Base-by-base conservation (phyloP, 2,888 invertebrate species). In the Volucella zonaria region DNA sequence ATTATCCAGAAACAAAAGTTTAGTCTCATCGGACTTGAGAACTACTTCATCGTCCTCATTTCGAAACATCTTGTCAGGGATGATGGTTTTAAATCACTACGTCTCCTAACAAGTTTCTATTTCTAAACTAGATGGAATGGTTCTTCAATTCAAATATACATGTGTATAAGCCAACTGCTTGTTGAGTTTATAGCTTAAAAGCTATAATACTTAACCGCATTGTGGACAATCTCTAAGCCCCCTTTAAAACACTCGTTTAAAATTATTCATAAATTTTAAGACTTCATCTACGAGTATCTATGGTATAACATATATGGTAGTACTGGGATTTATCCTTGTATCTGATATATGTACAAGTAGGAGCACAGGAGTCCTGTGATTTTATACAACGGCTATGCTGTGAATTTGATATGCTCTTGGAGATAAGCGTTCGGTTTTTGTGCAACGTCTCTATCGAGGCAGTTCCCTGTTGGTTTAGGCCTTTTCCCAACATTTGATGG, bases 331-430 rank as follows among this genome's bases (percentile, higher is more conserved):
- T 52, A 52, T 56, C 4, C 14, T 38, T n/a, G 4, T 15, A 18
- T 23, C 54, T 31, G 8, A 31, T 43, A 9, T 23, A 12, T 40
- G 4, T 31, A 9, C 3, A 23, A 31, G 6, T 3, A 31, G 31
- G 6, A 4, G 31, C 31, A 31, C 31, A 6, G 31, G 31, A 31
- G 31, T 31, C 31, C 31, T 31, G 31, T 31, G 31, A 31, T 49
- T 62, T 23, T 3, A 18, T 10, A 43, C 2, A 4, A 9, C 15
- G 14, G 40, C n/a, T 40, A 0, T 38, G 42, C 52, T 68, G 15
- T 9, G 74, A 73, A 61, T 61, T 79, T 79, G 45, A 61, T 67
- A 79, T 79, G 66, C 73, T 47, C 31, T 79, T 61, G 47, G 40
- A 79, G 66, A 73, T 73, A 52, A 66, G 67, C 51, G 43, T 59